Evolutionary conservation across 1,140 invertebrate genomes (phyloP).

Genomic region (Camponotus pennsylvanicus): DNA sequence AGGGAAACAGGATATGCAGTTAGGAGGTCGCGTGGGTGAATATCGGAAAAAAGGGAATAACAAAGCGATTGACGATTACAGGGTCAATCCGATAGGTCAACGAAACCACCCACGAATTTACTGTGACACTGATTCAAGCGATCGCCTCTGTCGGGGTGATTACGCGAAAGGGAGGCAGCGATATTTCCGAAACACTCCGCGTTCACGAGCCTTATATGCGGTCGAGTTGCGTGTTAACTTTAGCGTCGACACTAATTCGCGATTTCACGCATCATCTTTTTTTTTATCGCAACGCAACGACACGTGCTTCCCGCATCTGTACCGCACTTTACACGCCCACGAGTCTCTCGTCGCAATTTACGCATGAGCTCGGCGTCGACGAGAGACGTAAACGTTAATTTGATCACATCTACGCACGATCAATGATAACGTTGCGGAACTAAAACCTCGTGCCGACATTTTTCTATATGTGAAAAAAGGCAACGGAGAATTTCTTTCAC

Average conservation of each 20-base stretch:
- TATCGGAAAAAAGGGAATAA: constrained; percentile 9
- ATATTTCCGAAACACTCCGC: not conserved
- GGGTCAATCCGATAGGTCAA: constrained; percentile 57
- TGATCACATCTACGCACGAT: not conserved
- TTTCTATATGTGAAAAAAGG: not conserved
- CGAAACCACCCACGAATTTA: constrained; percentile 33
- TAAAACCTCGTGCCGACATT: constrained; percentile 12
- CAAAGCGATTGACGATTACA: constrained; percentile 18
- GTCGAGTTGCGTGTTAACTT: constrained; percentile 13
- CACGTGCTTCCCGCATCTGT: constrained; percentile 44
- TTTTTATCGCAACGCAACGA: not conserved
- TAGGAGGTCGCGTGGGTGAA: constrained; percentile 24
- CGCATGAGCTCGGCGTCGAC: not conserved
- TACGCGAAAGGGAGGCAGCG: not conserved
- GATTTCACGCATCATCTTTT: constrained; percentile 19
- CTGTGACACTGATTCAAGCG: not conserved
- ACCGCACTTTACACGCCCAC: not conserved
- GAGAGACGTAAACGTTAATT: constrained; percentile 9
- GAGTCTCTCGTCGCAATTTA: not conserved
- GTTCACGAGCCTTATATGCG: not conserved
- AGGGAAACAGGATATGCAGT: constrained; percentile 12
- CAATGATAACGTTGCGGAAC: constrained; percentile 21
- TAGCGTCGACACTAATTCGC: constrained; percentile 13
- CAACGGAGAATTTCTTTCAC: not conserved
- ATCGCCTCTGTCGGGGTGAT: constrained; percentile 18